A percentile compares a stretch with the other conserved stretches of the same genome.
phyloP scores from a whole-genome alignment of 2,797 vertebrate species.

The Agapornis canus region DNA sequence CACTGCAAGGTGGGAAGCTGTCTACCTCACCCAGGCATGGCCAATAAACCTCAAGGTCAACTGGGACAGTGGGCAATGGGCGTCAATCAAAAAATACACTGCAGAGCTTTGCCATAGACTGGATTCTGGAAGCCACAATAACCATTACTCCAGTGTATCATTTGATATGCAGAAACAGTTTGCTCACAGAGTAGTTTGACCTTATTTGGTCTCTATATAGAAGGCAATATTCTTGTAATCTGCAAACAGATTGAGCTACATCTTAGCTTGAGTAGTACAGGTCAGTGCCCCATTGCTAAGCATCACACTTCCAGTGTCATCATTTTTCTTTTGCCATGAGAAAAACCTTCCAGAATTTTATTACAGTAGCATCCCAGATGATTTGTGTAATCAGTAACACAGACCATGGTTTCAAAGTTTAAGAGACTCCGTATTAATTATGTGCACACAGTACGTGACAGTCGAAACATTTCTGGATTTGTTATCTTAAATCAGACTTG shows the following conservation, averaged over 20 bases:
- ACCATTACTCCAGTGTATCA: neutral
- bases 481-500: conserved; percentile 32
- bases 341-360: neutral
- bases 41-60: neutral
- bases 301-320: neutral
- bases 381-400: neutral
- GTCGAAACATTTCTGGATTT: conserved; percentile 23
- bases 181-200: neutral
- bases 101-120: neutral
- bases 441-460: neutral
- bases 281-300: neutral
- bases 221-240: neutral
- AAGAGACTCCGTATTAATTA: neutral
- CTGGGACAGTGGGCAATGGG: neutral
- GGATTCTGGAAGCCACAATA: neutral
- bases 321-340: neutral
- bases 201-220: neutral
- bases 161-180: neutral
- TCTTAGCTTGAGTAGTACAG: neutral
- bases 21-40: neutral
- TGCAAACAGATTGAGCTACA: neutral
- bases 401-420: neutral
- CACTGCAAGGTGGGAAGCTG: neutral
- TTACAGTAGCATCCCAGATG: neutral
- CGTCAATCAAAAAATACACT: neutral